A percentile compares a stretch with the other conserved stretches of the same genome.
Evolutionary conservation across 2,888 invertebrate species (phyloP).

Genomic region (Nemurella pictetii): DNA sequence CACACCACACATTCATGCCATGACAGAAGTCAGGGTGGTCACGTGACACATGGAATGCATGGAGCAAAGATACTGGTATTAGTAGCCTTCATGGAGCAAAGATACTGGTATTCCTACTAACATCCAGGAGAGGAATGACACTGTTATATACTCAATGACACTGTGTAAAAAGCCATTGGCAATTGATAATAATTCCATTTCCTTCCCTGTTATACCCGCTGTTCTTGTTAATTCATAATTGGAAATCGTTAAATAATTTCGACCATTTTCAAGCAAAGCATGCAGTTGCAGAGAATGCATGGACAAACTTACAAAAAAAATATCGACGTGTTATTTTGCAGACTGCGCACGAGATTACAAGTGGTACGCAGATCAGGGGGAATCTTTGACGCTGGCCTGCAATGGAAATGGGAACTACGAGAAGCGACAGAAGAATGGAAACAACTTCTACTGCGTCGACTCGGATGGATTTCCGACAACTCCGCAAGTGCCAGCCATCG

Average conservation of each 20-base stretch:
- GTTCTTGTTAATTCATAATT: no score
- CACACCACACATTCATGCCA: not conserved
- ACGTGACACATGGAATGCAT: no score
- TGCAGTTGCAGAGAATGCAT: not conserved
- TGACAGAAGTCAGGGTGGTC: no score
- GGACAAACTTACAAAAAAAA: not conserved
- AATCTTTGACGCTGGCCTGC: constrained; percentile 57
- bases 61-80: not conserved
- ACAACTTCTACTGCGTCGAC: constrained; percentile 62
- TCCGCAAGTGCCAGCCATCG: not conserved
- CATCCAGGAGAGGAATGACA: not conserved
- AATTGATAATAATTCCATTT: no score
- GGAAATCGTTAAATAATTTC: no score
- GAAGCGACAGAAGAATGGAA: constrained; percentile 54
- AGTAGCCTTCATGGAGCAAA: not conserved
- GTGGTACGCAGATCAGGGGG: constrained; percentile 56
- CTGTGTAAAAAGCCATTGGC: not conserved
- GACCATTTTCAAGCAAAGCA: no score
- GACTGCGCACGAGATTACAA: constrained; percentile 66
- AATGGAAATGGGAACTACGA: constrained; percentile 62
- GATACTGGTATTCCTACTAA: not conserved
- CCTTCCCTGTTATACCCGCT: no score
- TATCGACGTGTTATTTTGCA: constrained; percentile 46
- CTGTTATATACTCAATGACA: not conserved
- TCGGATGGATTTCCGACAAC: constrained; percentile 59